Evolutionary conservation across 35 echinoderm and acorn worm genomes (phyloP), one percentile per base, ranked within the genome.

Genomic region (Ophioderma brevispina): DNA sequence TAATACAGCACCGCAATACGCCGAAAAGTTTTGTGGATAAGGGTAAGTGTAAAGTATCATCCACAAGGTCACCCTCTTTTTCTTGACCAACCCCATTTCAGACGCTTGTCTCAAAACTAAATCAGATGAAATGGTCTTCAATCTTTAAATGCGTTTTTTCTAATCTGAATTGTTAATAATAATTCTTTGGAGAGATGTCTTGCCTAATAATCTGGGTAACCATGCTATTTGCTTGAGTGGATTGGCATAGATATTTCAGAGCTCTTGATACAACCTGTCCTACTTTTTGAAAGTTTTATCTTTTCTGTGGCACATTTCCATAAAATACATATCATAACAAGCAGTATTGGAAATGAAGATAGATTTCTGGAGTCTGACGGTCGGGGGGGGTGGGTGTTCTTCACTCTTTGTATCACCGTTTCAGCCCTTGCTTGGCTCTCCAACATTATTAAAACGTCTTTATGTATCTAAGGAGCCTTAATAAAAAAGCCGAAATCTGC

Each of bases 21-120:
- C 83, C 52, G 83, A 37, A 85, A 85, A 18, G 50, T 85, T 17
- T 85, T 85, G 52, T 85, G 83, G 21, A 85, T 32, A 37, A 64
- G 70, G 28, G 32, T 36, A 23, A 85, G 5, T 30, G 31, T 35
- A 23, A n/a, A n/a, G 8, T 1, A 35, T 64, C 52, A 13, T 64
- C 52, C 10, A 33, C 52, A 10, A 64, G 52, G 13, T 64, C 23
- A 15, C 46, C 52, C 36, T 85, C 37, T 13, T 25, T 64, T 30
- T 64, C 13, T 5, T 14, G 28, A 85, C 11, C 83, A 85, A 85
- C 10, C 83, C 83, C 15, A 85, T 37, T 36, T 63, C 52, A 85
- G 13, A 32, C 32, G 49, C 46, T 37, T 37, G 34, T 34, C 34
- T 64, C 25, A 59, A 0, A 32, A 34, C 13, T n/a, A n/a, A n/a